These are phyloP conservation scores for Rousettus madagascariensis DNA, from an alignment of 2,797 vertebrate genomes.

Conservation along the genomic window DNA sequence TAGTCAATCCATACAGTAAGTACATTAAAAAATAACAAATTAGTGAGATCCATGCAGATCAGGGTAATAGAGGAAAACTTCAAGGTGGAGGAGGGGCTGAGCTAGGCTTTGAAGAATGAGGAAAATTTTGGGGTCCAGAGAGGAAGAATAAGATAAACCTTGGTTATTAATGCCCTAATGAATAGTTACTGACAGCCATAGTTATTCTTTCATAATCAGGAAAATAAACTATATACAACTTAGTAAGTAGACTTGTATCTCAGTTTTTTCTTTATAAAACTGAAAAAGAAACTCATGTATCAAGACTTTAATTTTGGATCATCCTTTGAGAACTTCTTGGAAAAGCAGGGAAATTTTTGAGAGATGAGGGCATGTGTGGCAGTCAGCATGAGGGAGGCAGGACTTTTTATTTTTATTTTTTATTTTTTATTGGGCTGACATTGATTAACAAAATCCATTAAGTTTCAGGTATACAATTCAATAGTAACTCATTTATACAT, in stretches of 20 bases:
- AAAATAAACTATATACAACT: constrained; percentile 18
- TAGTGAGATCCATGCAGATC: not conserved
- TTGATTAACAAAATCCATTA: no score
- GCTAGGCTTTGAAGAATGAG: not conserved
- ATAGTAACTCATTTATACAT: no score
- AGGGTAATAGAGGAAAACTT: not conserved
- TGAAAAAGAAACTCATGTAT: not conserved
- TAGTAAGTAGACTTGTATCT: not conserved
- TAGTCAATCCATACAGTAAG: not conserved
- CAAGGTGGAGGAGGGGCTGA: not conserved
- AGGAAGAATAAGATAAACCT: not conserved
- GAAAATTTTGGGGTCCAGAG: not conserved
- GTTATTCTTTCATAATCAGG: not conserved
- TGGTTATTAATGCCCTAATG: not conserved
- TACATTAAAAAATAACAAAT: not conserved
- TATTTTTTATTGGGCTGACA: no score
- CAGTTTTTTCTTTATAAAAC: constrained; percentile 36
- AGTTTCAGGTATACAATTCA: no score
- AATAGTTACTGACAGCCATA: not conserved
- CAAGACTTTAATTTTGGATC: constrained; percentile 26
- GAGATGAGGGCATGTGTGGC: not conserved
- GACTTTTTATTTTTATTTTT: not conserved
- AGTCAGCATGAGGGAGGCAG: not conserved
- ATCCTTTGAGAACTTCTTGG: constrained; percentile 24
- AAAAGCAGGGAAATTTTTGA: constrained; percentile 34